Conservation (phyloP, 2,113 vertebrate genomes). For the Colaptes auratus region DNA sequence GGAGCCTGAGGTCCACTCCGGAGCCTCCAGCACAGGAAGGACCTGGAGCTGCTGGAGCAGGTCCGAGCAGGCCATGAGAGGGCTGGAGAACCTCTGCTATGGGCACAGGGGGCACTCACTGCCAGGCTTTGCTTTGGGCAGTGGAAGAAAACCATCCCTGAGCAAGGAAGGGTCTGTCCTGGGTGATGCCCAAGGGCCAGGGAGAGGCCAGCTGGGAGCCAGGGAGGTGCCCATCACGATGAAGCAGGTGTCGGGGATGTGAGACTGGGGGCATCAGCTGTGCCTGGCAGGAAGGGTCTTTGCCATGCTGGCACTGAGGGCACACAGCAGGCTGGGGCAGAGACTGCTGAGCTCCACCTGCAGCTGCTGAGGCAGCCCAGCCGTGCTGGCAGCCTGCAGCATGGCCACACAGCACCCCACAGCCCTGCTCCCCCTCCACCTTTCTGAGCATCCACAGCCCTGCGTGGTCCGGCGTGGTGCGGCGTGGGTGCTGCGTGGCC, state of each 20-base stretch:
- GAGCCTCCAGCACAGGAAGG: no score
- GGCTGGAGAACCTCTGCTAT: no score
- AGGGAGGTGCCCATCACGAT: neutral
- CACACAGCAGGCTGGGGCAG: neutral
- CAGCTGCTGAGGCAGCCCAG: neutral
- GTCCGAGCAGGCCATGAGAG: no score
- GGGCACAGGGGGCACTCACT: neutral
- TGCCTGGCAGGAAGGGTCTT: no score
- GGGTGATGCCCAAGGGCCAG: fast-evolving
- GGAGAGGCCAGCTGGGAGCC: neutral
- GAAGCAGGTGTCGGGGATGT: fast-evolving
- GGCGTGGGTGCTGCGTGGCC: no score
- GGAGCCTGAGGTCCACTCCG: no score
- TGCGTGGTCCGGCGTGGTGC: no score
- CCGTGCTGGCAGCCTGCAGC: neutral
- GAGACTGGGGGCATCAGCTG: neutral
- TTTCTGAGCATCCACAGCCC: neutral
- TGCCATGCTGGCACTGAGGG: neutral
- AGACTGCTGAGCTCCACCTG: neutral
- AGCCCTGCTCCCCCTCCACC: neutral
- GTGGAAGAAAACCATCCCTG: neutral
- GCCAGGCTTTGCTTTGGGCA: neutral
- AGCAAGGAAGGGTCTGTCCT: neutral
- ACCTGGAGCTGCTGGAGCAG: no score
- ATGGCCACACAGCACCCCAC: neutral